Evolutionary conservation across 2,113 vertebrate genomes (phyloP), one percentile per base, ranked within the genome.

Genomic region (Clarias batrachus): DNA sequence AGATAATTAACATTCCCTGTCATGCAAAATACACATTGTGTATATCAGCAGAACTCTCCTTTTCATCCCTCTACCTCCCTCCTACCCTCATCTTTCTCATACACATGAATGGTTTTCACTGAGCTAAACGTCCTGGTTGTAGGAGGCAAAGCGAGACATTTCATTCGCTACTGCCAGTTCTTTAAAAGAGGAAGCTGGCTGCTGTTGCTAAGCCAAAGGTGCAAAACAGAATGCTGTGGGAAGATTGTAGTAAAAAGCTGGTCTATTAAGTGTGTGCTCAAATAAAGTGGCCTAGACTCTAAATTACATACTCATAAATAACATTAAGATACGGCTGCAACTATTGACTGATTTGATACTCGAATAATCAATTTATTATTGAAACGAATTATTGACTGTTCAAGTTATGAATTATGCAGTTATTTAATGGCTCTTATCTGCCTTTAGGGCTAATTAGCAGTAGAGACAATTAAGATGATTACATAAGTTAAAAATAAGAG

Each of bases 1-100:
- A 74, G 79, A 89, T 92, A 90, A 92, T 91, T 88, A 91, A 86
- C 13, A 48, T 48, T 56, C 71, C 21, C 70, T 52, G 65, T 86
- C 82, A 57, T 78, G 89, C 85, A 90, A 74, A 65, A 79, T 77
- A 41, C 80, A 88, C 89, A 88, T 86, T 33, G 65, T 70, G 83
- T 91, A 87, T 87, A 84, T 83, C 84, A 83, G 81, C 66, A 81
- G 30, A 70, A 71, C 84, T 76, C n/a, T 76, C 10, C 52, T 76
- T 68, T 27, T 68, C 10, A 73, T 71, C 54, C 17, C n/a, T 57
- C 27, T 57, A 56, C 76, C 74, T 81, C 56, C 83, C 57, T 59
- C 59, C 68, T 71, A 25, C 81, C 57, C 60, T 59, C 52, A 14
- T 27, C 56, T 30, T 21, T 66, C 10, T 68, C 10, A 33, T 21